Conservation (phyloP, 2,888 invertebrate genomes). For the Eilema griseolum region DNA sequence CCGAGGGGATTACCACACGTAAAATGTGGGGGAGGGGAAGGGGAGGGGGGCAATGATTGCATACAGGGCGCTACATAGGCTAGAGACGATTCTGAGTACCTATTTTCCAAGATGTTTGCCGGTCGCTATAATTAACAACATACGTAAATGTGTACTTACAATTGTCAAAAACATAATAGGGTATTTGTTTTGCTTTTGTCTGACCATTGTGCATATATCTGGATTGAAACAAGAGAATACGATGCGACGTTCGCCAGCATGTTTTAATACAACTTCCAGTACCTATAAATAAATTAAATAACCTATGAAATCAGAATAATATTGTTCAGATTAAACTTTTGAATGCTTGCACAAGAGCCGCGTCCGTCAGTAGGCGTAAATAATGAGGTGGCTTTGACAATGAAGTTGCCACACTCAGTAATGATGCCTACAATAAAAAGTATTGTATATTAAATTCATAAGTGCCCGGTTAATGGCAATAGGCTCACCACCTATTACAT, state of each 20-base stretch:
- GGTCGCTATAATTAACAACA: neutral
- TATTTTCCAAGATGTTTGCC: too few species aligned
- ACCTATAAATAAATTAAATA: conserved; percentile 78
- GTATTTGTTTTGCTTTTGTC: conserved; percentile 98
- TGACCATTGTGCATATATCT: conserved; percentile 97
- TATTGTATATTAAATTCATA: too few species aligned
- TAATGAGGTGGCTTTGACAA: too few species aligned
- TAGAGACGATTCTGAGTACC: too few species aligned
- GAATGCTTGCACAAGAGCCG: neutral
- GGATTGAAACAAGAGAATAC: conserved; percentile 98
- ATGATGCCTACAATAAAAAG: too few species aligned
- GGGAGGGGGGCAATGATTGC: too few species aligned
- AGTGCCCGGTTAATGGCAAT: too few species aligned
- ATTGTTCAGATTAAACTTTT: neutral
- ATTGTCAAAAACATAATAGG: conserved; percentile 98
- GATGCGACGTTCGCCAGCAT: conserved; percentile 93
- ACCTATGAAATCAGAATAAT: conserved; percentile 9
- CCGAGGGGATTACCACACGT: too few species aligned
- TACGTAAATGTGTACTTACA: conserved; percentile 60
- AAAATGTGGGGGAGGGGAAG: too few species aligned
- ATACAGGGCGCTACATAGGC: too few species aligned
- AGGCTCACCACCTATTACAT: too few species aligned
- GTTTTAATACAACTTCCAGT: conserved; percentile 93
- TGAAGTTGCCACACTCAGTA: too few species aligned
- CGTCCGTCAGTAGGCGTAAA: neutral